Evolutionary conservation across 2,113 vertebrate species (phyloP), one percentile per base, ranked within the genome.

Genomic region (Lagopus leucura): DNA sequence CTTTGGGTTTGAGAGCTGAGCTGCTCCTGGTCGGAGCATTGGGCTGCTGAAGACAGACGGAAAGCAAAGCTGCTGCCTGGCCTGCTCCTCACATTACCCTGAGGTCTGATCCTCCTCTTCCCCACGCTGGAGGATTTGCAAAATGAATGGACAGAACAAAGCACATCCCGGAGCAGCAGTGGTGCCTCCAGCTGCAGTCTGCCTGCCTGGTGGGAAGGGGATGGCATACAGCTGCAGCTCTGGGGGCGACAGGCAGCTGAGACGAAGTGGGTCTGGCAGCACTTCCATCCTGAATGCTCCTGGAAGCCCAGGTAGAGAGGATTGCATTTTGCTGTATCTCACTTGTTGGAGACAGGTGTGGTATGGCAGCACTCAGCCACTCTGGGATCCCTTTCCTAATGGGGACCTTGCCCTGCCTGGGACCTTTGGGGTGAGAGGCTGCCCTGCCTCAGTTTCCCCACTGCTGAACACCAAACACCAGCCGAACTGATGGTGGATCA

Each of bases 201-300:
- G n/a, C 47, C 54, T 21, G 7, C 6, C 6, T 1, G 67, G 25
- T 54, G 52, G 52, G 66, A 36, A 54, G 24, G 14, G 28, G 48
- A 40, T 40, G 0, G 3, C 10, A 57, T 3, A 4, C 22, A 63
- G 19, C 61, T 13, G 2, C 22, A 5, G 16, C 28, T 52, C 42
- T 25, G 6, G 17, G 15, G 13, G 2, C 1, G 25, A 9, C 43
- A 5, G 55, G 54, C 24, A 54, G 52, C 52, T 11, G 11, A 7
- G 13, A 22, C 21, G 32, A 9, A 2, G 7, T 28, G 1, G 32
- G 8, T 32, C 40, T 25, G 70, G 22, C 22, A 24, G 3, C 13
- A 0, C 1, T 8, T 6, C 76, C 76, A 69, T 28, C 8, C 0
- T 1, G n/a, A 42, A 11, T 0, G 1, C 5, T 9, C 17, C 3